A percentile compares a stretch with the other conserved stretches of the same genome.
Evolutionary conservation across 2,888 invertebrate species (phyloP).

Genomic region (Dicyrtoma fusca): DNA sequence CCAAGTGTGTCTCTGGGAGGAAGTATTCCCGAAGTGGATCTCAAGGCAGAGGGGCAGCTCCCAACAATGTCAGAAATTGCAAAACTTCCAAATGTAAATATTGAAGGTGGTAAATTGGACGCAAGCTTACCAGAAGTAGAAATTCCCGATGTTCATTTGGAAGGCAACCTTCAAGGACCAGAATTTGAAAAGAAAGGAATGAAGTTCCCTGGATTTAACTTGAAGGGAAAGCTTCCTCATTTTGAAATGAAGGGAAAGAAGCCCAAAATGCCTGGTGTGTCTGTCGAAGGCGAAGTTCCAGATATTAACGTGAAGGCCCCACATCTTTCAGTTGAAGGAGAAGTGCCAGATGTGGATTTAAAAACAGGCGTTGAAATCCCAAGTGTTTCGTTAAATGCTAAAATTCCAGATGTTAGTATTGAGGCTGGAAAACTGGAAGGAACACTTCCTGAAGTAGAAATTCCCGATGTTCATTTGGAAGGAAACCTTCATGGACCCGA

Average conservation of each 20-base stretch:
- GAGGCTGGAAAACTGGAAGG: neutral
- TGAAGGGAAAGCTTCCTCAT: slow-evolving; percentile 13
- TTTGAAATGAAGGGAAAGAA: slow-evolving; percentile 7
- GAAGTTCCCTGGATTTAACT: slow-evolving; percentile 13
- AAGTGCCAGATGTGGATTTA: slow-evolving; percentile 15
- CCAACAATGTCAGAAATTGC: neutral
- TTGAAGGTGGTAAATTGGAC: neutral
- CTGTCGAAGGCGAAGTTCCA: slow-evolving; percentile 10
- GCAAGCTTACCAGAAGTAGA: neutral
- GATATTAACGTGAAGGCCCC: slow-evolving; percentile 8
- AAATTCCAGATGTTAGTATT: neutral
- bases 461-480: slow-evolving; percentile 9
- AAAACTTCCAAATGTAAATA: neutral
- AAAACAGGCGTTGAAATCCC: neutral
- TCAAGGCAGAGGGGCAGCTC: neutral
- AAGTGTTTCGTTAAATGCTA: neutral
- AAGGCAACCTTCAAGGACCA: neutral
- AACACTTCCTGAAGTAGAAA: neutral
- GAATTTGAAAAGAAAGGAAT: slow-evolving; percentile 12
- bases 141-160: neutral
- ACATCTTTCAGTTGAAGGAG: neutral
- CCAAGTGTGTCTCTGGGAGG: neutral
- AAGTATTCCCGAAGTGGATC: neutral
- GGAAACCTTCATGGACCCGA: neutral
- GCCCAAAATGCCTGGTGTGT: slow-evolving; percentile 10